phyloP scores from a whole-genome alignment of 2,113 vertebrate genomes.

The Brachionichthys hirsutus region DNA sequence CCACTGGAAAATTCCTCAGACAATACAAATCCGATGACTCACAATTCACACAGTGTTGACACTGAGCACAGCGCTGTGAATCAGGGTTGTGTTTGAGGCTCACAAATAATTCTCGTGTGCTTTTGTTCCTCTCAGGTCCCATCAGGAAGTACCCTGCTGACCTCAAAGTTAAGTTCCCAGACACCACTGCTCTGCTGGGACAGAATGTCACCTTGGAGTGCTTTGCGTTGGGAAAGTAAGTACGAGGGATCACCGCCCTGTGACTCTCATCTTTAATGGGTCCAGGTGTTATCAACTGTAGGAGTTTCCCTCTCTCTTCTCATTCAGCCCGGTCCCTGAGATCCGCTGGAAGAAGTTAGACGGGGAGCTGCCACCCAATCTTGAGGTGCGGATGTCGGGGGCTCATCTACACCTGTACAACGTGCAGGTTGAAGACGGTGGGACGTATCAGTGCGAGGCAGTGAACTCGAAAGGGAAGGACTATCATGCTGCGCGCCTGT shows the following conservation, averaged over 20 bases:
- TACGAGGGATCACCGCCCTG: conserved; percentile 34
- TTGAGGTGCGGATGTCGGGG: conserved; percentile 86
- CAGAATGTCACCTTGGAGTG: conserved; percentile 95
- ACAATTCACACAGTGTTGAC: too few relatives aligned
- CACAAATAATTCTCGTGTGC: neutral
- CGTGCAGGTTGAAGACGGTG: conserved; percentile 89
- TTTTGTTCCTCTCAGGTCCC: conserved; percentile 75
- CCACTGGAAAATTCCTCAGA: too few relatives aligned
- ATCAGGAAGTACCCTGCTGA: conserved; percentile 91
- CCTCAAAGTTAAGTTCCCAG: conserved; percentile 90
- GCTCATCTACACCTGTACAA: conserved; percentile 89
- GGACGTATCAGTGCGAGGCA: conserved; percentile 89
- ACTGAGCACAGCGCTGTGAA: too few relatives aligned
- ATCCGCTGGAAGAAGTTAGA: conserved; percentile 89
- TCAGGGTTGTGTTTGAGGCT: too few relatives aligned
- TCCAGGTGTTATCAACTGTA: neutral
- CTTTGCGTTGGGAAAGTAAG: conserved; percentile 98
- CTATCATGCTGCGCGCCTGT: conserved; percentile 82
- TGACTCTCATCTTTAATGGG: too few relatives aligned
- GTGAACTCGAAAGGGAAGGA: conserved; percentile 91
- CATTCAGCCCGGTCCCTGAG: conserved; percentile 88
- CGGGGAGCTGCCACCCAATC: conserved; percentile 81
- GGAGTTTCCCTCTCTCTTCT: neutral
- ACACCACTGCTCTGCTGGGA: conserved; percentile 85
- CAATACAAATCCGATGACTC: too few relatives aligned